Evolutionary conservation across 2,888 invertebrate genomes (phyloP), one percentile per base, ranked within the genome.

Genomic region (Thyatira batis): DNA sequence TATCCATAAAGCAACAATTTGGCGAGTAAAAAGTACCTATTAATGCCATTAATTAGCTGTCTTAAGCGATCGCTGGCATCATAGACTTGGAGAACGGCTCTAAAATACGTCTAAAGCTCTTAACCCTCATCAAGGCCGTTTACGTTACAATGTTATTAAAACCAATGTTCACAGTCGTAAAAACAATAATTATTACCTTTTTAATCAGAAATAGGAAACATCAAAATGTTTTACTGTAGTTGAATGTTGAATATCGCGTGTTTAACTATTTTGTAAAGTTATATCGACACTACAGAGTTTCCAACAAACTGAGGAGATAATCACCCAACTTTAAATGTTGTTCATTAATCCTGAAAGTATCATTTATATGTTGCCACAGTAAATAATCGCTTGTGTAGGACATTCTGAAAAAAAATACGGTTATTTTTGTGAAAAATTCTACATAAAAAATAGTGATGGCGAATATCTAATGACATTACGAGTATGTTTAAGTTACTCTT

Each of bases 221-320:
- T 46, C 46, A 23, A 46, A 52, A 58, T 59, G 53, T 61, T 58
- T 55, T 60, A 54, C 52, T 28, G 17, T 43, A 60, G 64, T 63
- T 55, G 51, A 60, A 58, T 63, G 54, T 66, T 64, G 49, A 55
- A 23, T 54, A 63, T 79, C 60, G 78, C 80, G 78, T 80, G 79
- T 53, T 69, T 60, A 65, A 65, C 64, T 66, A 69, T 64, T 69
- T 58, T 45, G 13, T 39, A 27, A 52, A 58, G 48, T 49, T 55
- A 44, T 20, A 27, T 48, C 48, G 48, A 28, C 27, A 28, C 48
- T 28, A 48, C 20, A 25, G 9, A 28, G 25, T 48, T 27, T 27
- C 33, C 49, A 46, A 28, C 33, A 56, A 53, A 39, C 44, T 44
- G 17, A 20, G 21, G 5, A 30, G n/a, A 44, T 27, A 67, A 69